Evolutionary conservation across 2,888 invertebrate genomes (phyloP), one percentile per base, ranked within the genome.

Genomic region (Athripsodes cinereus): DNA sequence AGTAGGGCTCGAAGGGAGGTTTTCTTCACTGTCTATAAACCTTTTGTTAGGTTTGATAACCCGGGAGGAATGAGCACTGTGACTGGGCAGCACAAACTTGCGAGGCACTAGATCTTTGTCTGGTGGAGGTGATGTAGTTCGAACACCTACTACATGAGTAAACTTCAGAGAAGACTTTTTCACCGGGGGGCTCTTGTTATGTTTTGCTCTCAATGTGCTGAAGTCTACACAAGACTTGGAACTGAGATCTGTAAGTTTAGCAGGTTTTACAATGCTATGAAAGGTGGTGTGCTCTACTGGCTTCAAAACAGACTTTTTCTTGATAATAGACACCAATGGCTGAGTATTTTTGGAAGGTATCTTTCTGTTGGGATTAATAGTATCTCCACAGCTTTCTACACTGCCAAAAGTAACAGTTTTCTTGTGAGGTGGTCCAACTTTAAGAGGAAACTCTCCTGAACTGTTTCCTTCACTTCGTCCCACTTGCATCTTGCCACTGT

Each of bases 21-120:
- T 74, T 67, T 82, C 84, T 62, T 84, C 83, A 60, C 83, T 83
- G 68, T 88, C 88, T 56, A 90, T 82, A 68, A 92, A 89, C 64
- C 88, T 82, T 73, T 92, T 93, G 69, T 91, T 92, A 44, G 93
- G 92, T 71, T 90, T 93, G 55, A 92, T 92, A 47, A 91, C 88
- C 64, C 93, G 81, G 3, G 91, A 91, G 46, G 92, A 92, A 71
- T 92, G 88, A 16, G 84, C 88, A 77, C 92, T 92, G 66, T 90
- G 82, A 50, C 86, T 82, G 18, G 92, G 92, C 62, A 92, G 74
- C 31, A 90, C 83, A 77, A 91, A 91, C 70, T 85, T 87, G 53
- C 82, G 62, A 26, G 69, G 67, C 60, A 65, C 67, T 11, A 67
- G 68, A 66, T 65, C 69, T 40, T 55, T 57, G 8, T 76, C 76